Conservation (phyloP, 2,797 vertebrate species). For the Phalanger gymnotis region DNA sequence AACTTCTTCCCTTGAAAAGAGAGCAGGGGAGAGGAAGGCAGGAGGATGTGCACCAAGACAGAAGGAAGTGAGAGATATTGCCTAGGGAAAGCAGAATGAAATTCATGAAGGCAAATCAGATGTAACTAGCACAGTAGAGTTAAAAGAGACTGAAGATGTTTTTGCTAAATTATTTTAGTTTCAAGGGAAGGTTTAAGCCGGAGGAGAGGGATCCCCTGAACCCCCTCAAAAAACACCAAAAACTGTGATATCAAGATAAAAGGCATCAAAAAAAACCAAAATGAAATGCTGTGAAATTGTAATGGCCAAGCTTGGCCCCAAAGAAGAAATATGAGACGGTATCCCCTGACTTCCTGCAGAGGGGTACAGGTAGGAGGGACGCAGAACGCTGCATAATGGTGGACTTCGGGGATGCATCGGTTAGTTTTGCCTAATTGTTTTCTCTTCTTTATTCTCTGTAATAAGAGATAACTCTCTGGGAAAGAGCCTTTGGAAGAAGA, state of each 20-base stretch:
- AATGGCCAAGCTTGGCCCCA: neutral
- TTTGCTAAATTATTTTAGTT: neutral
- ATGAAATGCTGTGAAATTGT: neutral
- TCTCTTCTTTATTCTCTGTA: neutral
- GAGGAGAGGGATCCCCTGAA: neutral
- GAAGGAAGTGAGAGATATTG: neutral
- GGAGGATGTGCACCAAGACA: neutral
- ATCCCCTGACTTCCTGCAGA: neutral
- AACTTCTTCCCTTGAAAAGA: neutral
- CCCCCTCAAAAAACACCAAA: neutral
- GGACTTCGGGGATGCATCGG: neutral
- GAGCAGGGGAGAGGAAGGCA: neutral
- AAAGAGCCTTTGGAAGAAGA: neutral
- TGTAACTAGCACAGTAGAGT: neutral
- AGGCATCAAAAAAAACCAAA: neutral
- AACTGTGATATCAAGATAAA: neutral
- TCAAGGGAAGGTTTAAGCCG: neutral
- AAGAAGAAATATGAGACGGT: neutral
- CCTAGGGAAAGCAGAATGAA: neutral
- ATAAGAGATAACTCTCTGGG: neutral
- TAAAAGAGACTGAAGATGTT: neutral
- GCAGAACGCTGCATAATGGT: neutral
- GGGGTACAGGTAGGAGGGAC: neutral
- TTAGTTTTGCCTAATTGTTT: neutral
- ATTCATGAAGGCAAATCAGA: neutral